Evolutionary conservation across 2,797 vertebrate species (phyloP), one percentile per base, ranked within the genome.

Genomic region (Liasis olivaceus): DNA sequence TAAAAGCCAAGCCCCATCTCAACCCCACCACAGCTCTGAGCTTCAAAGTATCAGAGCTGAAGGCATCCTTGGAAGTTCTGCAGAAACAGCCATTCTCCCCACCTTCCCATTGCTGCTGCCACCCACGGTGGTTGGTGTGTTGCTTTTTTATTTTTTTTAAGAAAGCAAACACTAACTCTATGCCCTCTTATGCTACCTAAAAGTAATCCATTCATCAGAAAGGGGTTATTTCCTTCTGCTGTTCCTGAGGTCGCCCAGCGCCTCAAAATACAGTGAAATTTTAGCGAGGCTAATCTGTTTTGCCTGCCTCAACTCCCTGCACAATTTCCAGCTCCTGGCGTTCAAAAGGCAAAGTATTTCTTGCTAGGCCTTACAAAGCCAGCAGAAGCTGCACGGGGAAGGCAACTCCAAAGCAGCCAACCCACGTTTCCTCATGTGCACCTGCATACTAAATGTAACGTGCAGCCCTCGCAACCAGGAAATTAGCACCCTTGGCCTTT

Each of bases 181-280:
- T 12, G 24, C 1, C 0, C 60, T 7, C 2, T 1, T 28, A 11
- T 12, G 11, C 90, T 93, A 86, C 77, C 22, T 31, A 54, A 92
- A 85, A 93, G 92, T 3, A 94, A 96, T 93, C 93, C 17, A 81
- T 91, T 59, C 84, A 88, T 72, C 0, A 60, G 62, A 93, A 87
- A 54, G 59, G 36, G 47, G 94, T 94, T 58, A 69, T 28, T 28
- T 87, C 64, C 0, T 92, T 60, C 58, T 69, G 81, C 3, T 31
- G 81, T 17, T 86, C 86, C 47, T 0, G 2, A 12, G 54, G 47
- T 1, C 42, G 0, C 20, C 36, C 63, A 28, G 60, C 28, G 63
- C 90, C 88, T 11, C 87, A 85, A 87, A 2, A 93, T 9, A 1
- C 0, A 5, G 63, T 0, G 36, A 51, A 84, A 28, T 63, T 89